Base-by-base conservation (phyloP, 2,113 vertebrate genomes). In the Bagarius yarrelli region DNA sequence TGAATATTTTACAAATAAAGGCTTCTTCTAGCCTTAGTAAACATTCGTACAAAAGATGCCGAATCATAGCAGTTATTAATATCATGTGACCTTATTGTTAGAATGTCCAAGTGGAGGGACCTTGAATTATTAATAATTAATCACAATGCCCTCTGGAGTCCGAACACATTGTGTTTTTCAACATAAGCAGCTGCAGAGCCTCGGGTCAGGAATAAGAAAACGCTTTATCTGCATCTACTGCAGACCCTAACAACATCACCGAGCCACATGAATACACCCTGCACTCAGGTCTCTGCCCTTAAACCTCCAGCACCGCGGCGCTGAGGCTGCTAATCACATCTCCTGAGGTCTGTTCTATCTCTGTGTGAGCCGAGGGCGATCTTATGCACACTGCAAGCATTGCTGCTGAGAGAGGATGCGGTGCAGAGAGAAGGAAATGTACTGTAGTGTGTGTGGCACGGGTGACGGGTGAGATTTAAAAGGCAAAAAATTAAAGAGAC, bases 331-430 rank as follows among this genome's bases (percentile, higher is more conserved):
- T 71, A 71, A 80, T 44, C 66, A 56, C 16, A 21, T 56, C 79
- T 60, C 67, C 61, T 70, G 80, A 53, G 71, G 59, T 82, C 78
- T 71, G 70, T 72, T 84, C 50, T 60, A 52, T 79, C 70, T 78
- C 75, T 44, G 73, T 50, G 12, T 63, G 56, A 59, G 25, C 27
- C 23, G 30, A 76, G 64, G 30, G 47, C 36, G 5, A 23, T 15
- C 8, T 79, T 25, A 23, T 67, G 61, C 34, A 32, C 55, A n/a
- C 40, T 52, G 30, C 50, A 27, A 64, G 27, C 6, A 44, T 52
- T 66, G 25, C 27, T 52, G 63, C 72, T 74, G 11, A 23, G 74
- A 56, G n/a, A 75, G 64, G 52, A 83, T 8, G 16, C 70, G 69
- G 47, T 44, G 40, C 25, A 56, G 52, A 27, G 18, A 30, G 27